phyloP scores from a whole-genome alignment of 2,888 invertebrate species.

The Bellardia pandia region DNA sequence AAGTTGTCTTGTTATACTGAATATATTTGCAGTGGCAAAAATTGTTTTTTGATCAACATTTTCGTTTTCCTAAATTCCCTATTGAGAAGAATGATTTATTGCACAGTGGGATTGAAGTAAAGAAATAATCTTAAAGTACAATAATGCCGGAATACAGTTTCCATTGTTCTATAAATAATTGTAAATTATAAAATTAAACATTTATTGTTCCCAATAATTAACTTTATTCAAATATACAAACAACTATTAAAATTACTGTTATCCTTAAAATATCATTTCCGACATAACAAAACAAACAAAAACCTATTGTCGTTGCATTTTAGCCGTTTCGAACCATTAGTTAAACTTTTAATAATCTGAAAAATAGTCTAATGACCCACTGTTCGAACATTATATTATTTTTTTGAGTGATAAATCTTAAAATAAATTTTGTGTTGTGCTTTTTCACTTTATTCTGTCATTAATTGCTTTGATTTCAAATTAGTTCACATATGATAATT shows the following conservation, averaged over 20 bases:
- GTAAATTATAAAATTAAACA: too few relatives aligned
- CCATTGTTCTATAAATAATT: too few relatives aligned
- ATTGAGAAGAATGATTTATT: conserved; percentile 10
- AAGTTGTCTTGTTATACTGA: conserved; percentile 50
- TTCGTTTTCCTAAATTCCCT: conserved; percentile 39
- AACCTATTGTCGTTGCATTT: too few relatives aligned
- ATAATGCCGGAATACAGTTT: too few relatives aligned
- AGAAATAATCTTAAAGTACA: too few relatives aligned
- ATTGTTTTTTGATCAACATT: conserved; percentile 6
- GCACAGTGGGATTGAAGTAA: conserved; percentile 38
- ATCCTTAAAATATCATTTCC: too few relatives aligned
- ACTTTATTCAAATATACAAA: neutral
- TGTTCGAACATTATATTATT: conserved; percentile 9
- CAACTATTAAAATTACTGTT: too few relatives aligned
- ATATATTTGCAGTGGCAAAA: conserved; percentile 21
- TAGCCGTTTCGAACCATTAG: too few relatives aligned
- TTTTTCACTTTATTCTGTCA: conserved; percentile 61
- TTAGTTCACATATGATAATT: conserved; percentile 75
- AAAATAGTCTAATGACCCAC: neutral
- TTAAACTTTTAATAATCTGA: too few relatives aligned
- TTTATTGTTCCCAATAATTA: too few relatives aligned
- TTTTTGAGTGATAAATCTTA: conserved; percentile 31
- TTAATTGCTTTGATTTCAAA: conserved; percentile 75
- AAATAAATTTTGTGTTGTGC: conserved; percentile 16
- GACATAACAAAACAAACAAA: too few relatives aligned